phyloP scores from a whole-genome alignment of 2,888 invertebrate species.

The Machimus rusticus region DNA sequence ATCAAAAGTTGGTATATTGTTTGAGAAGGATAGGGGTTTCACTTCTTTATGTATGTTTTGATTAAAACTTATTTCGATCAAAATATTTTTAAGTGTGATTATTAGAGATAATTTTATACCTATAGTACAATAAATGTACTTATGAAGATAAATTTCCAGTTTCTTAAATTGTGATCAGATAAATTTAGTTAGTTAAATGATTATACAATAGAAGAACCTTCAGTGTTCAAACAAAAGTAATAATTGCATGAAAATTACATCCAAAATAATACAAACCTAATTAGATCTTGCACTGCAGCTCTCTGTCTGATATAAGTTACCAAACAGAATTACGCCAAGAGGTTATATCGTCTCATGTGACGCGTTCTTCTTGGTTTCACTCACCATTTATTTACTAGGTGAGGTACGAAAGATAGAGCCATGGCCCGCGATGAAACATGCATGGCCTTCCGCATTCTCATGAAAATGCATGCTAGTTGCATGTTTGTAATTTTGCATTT shows the following conservation, averaged over 20 bases:
- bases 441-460: conserved; percentile 46
- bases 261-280: not conserved
- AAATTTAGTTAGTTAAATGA: not conserved
- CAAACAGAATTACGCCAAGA: not conserved
- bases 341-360: not conserved
- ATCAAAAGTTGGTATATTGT: too few relatives aligned
- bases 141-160: too few relatives aligned
- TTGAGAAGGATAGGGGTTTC: too few relatives aligned
- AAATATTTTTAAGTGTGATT: too few relatives aligned
- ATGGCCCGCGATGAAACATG: conserved; percentile 42
- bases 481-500: conserved; percentile 35
- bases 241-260: not conserved
- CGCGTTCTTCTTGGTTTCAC: conserved; percentile 9
- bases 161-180: too few relatives aligned
- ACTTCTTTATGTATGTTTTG: too few relatives aligned
- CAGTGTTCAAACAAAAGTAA: not conserved
- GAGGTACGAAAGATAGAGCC: conserved; percentile 27
- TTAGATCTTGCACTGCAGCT: not conserved
- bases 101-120: too few relatives aligned
- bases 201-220: not conserved
- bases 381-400: conserved; percentile 17
- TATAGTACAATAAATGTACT: too few relatives aligned
- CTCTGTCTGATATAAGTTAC: not conserved
- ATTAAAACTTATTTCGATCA: too few relatives aligned
- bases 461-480: conserved; percentile 42